phyloP scores from a whole-genome alignment of 2,888 invertebrate species.

The Macrophya annulata region DNA sequence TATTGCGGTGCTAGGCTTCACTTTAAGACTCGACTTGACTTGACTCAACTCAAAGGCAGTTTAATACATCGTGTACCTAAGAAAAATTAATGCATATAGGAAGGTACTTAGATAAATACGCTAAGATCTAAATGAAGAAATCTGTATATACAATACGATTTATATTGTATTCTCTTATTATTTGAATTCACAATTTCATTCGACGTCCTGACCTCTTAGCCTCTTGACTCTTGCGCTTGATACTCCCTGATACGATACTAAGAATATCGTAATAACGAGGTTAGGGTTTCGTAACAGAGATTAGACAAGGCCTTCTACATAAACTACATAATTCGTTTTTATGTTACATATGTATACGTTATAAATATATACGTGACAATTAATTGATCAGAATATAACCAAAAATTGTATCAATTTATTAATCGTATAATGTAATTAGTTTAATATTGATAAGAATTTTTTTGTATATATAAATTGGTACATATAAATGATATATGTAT shows the following conservation, averaged over 20 bases:
- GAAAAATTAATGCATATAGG: not conserved
- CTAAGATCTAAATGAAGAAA: not conserved
- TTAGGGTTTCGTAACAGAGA: constrained; percentile 44
- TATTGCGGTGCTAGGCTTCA: constrained; percentile 3
- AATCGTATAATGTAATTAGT: too few relatives aligned
- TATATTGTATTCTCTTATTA: not conserved
- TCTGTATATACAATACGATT: not conserved
- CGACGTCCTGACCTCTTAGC: constrained; percentile 23
- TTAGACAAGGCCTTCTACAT: constrained; percentile 26
- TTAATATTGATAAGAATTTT: too few relatives aligned
- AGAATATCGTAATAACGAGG: constrained; percentile 35
- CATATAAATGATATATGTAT: too few relatives aligned
- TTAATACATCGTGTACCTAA: not conserved
- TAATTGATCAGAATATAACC: too few relatives aligned
- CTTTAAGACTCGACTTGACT: constrained; percentile 11
- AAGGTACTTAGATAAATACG: not conserved
- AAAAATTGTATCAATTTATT: too few relatives aligned
- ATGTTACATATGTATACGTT: too few relatives aligned
- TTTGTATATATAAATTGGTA: too few relatives aligned
- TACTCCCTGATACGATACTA: constrained; percentile 16
- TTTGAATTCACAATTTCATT: constrained; percentile 4
- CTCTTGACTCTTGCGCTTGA: constrained; percentile 44
- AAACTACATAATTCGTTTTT: too few relatives aligned
- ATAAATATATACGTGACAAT: too few relatives aligned
- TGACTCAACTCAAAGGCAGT: not conserved